phyloP scores from a whole-genome alignment of 2,797 vertebrate species.

The Enteromius afrohamiltoni region DNA sequence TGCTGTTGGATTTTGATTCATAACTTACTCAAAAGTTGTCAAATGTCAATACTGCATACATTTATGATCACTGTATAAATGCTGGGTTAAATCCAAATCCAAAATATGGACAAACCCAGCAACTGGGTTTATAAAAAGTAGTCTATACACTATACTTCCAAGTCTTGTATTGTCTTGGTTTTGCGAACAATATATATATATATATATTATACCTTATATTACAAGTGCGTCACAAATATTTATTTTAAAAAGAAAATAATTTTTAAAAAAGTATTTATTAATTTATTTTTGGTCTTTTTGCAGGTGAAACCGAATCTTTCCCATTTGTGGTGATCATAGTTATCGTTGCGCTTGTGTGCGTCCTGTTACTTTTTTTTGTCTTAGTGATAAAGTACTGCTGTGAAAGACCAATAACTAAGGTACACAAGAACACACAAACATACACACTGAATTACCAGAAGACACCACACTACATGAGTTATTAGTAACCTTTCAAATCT shows the following conservation, averaged over 20 bases:
- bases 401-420: not conserved
- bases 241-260: not conserved
- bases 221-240: not conserved
- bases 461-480: no score
- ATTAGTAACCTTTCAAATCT: no score
- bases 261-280: not conserved
- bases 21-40: not conserved
- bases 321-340: not conserved
- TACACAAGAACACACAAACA: constrained; percentile 1
- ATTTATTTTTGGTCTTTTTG: not conserved
- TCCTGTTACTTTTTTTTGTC: not conserved
- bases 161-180: no score
- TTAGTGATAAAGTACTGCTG: not conserved
- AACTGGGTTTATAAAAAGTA: not conserved
- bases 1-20: not conserved
- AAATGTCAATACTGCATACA: not conserved
- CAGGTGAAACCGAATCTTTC: not conserved
- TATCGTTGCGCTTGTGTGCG: not conserved
- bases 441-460: no score
- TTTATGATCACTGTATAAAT: no score
- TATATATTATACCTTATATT: not conserved
- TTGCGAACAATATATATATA: no score
- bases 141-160: no score
- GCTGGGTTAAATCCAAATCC: not conserved
- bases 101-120: no score